Evolutionary conservation across 2,797 vertebrate genomes (phyloP).

Genomic region (Siniperca obscura): DNA sequence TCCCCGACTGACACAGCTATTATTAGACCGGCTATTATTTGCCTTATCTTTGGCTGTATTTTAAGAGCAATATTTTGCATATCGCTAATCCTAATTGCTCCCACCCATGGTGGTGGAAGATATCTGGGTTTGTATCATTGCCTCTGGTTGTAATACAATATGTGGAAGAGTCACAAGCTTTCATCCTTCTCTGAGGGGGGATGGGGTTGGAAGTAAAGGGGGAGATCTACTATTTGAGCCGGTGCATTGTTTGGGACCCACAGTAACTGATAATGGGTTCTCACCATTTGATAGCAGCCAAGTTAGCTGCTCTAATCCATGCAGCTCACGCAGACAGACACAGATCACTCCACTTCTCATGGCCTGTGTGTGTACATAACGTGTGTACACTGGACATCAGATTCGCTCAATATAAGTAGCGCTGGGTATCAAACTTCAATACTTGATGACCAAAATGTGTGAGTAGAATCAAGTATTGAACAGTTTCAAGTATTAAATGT

Average conservation of each 20-base stretch:
- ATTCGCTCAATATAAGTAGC: not conserved
- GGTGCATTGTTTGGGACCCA: conserved; percentile 67
- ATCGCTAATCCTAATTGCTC: conserved; percentile 76
- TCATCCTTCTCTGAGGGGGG: conserved; percentile 33
- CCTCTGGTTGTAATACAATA: conserved; percentile 75
- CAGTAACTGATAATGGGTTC: conserved; percentile 62
- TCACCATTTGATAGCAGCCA: conserved; percentile 63
- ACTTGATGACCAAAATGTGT: not conserved
- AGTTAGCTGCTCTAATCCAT: conserved; percentile 35
- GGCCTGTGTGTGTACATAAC: not conserved
- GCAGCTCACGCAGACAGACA: conserved; percentile 34
- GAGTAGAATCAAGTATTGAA: not conserved
- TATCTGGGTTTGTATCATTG: conserved; percentile 65
- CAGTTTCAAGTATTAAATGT: not conserved
- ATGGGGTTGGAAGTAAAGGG: conserved; percentile 29
- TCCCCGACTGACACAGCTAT: conserved; percentile 71
- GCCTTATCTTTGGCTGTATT: conserved; percentile 75
- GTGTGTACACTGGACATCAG: conserved; percentile 1
- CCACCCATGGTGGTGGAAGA: conserved; percentile 62
- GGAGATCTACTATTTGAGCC: conserved; percentile 66
- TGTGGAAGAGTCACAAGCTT: conserved; percentile 73
- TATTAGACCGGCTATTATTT: conserved; percentile 80
- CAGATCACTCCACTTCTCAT: conserved; percentile 22
- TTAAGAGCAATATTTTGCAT: conserved; percentile 76
- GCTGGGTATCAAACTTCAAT: not conserved